Base-by-base conservation (phyloP, 2,113 vertebrate species). In the Poecile atricapillus region DNA sequence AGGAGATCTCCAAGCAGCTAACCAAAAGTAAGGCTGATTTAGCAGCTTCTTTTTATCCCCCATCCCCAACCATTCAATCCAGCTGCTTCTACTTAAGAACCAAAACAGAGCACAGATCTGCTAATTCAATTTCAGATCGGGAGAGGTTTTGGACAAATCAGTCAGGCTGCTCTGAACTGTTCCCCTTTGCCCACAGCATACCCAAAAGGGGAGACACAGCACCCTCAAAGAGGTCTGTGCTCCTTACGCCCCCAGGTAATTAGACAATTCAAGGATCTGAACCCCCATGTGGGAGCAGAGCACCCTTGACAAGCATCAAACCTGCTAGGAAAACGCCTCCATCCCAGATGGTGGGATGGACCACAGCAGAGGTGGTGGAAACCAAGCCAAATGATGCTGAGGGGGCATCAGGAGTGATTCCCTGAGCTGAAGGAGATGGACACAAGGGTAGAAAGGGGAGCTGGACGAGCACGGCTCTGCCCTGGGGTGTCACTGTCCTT, bases 1-100 rank as follows among this genome's bases (percentile, higher is more conserved):
- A 55, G n/a, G n/a, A n/a, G 33, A 58, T 67, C 50, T 92, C 81
- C 35, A 78, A 88, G 70, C 39, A 92, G 52, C 60, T 88, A 43
- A 47, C 91, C 14, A 2, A 71, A 79, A 94, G 46, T 52, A 52
- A 84, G 46, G 11, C 55, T 67, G 60, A 53, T 80, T 87, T 94
- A 60, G 27, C 23, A 78, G 62, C 62, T 77, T 82, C 39, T 77
- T 86, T 87, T 82, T 30, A 50, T 39, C 28, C 35, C 22, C 24
- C n/a, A 18, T n/a, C 43, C 12, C 52, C 33, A 52, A 18, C 41
- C 9, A 3, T 80, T 58, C 1, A 1, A 35, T 7, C 37, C 87
- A 95, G 83, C 92, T 96, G 92, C 75, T 96, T 89, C 80, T 87
- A 68, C 83, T 96, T 95, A 90, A 47, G 43, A 93, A 87, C 20